A percentile compares a stretch with the other conserved stretches of the same genome.
phyloP scores from a whole-genome alignment of 2,888 invertebrate genomes.

The Brachynemurus nebulosus region DNA sequence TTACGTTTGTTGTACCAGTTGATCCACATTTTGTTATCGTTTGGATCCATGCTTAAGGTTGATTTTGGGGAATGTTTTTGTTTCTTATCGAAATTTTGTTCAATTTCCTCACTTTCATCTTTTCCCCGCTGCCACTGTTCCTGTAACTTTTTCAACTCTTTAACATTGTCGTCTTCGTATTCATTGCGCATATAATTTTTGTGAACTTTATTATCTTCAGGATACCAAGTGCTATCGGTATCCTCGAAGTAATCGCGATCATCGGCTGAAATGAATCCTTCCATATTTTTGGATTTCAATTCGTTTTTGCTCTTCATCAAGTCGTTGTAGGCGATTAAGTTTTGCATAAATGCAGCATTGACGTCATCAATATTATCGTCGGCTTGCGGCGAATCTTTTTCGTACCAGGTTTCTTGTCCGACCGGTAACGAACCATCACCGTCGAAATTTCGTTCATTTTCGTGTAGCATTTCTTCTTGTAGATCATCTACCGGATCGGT shows the following conservation, averaged over 20 bases:
- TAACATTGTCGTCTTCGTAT: conserved; percentile 48
- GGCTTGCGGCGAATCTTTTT: conserved; percentile 33
- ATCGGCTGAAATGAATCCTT: conserved; percentile 8
- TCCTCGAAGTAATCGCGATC: conserved; percentile 11
- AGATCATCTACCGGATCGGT: conserved; percentile 37
- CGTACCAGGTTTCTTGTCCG: conserved; percentile 53
- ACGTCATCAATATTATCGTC: conserved; percentile 28
- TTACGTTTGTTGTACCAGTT: conserved; percentile 35
- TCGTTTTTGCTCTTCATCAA: conserved; percentile 25
- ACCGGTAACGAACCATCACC: conserved; percentile 44
- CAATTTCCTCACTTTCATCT: conserved; percentile 20
- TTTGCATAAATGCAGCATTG: conserved; percentile 51
- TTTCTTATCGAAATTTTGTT: conserved; percentile 21
- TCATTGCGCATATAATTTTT: conserved; percentile 18
- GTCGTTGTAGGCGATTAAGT: conserved; percentile 48
- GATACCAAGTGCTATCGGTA: conserved; percentile 2
- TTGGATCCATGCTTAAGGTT: conserved; percentile 31
- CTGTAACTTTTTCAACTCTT: conserved; percentile 47
- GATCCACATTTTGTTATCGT: conserved; percentile 24
- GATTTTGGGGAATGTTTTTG: no score
- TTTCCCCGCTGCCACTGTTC: conserved; percentile 22
- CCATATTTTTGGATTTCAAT: conserved; percentile 7
- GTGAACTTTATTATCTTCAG: conserved; percentile 16
- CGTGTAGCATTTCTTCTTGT: conserved; percentile 44
- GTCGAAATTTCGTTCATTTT: conserved; percentile 39